Evolutionary conservation across 92 coral and sea anemone genomes (phyloP).

Genomic region (Palythoa caribaeorum): DNA sequence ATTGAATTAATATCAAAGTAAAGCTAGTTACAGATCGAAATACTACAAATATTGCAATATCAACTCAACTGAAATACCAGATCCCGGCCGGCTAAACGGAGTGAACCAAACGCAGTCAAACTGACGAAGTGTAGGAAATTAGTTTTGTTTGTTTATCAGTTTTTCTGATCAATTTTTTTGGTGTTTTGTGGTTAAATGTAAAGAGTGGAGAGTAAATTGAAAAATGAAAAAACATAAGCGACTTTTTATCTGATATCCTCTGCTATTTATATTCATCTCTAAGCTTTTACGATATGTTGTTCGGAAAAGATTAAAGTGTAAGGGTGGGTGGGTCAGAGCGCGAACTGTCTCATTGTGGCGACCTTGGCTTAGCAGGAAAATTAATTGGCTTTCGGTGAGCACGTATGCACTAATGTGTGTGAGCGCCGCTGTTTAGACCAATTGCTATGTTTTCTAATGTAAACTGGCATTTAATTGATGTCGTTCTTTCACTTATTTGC

Average conservation of each 20-base stretch:
- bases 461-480: not conserved
- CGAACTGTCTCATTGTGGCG: conserved; percentile 25
- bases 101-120: not conserved
- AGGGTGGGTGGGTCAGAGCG: conserved; percentile 20
- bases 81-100: not conserved
- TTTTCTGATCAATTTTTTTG: not conserved
- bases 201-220: not conserved
- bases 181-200: not conserved
- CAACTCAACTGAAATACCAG: not conserved
- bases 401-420: not conserved
- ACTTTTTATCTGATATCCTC: conserved; percentile 1
- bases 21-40: not conserved
- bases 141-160: conserved; percentile 15
- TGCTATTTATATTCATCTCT: not conserved
- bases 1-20: not conserved
- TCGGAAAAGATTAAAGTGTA: not conserved
- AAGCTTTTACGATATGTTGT: not conserved
- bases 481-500: not conserved
- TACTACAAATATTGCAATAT: not conserved
- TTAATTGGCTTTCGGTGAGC: conserved; percentile 10
- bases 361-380: conserved; percentile 41
- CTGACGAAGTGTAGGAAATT: not conserved
- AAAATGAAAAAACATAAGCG: not conserved
- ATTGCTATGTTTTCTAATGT: not conserved
- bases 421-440: not conserved